A percentile compares a stretch with the other conserved stretches of the same genome.
phyloP scores from a whole-genome alignment of 53 echinoderm and acorn worm species.

The Luidia sarsii region DNA sequence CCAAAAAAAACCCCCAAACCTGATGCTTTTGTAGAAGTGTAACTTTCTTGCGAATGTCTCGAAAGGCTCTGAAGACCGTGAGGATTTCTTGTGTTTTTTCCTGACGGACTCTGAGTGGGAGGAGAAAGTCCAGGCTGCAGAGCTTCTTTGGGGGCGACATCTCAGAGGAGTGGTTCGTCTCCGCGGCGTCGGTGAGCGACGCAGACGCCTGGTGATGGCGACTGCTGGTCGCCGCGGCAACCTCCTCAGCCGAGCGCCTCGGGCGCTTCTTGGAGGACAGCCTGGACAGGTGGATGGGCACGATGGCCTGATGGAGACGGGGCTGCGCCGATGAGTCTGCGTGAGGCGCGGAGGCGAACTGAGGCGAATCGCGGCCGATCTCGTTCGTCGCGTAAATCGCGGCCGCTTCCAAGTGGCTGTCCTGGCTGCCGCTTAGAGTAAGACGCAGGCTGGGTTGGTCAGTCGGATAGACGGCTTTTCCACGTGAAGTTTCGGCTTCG shows the following conservation, averaged over 20 bases:
- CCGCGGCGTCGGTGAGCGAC: neutral
- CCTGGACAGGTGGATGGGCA: neutral
- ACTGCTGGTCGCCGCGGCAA: neutral
- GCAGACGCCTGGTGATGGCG: neutral
- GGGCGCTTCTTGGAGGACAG: neutral
- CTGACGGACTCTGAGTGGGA: neutral
- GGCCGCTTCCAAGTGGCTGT: neutral
- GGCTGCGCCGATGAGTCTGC: no score
- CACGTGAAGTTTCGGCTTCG: neutral
- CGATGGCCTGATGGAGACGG: neutral
- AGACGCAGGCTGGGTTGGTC: neutral
- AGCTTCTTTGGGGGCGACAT: neutral
- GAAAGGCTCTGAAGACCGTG: conserved; percentile 14
- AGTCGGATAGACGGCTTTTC: neutral
- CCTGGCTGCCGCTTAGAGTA: no score
- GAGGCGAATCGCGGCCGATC: neutral
- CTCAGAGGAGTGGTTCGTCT: neutral
- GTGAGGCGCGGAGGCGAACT: neutral
- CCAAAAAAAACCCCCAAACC: no score
- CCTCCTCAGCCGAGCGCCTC: neutral
- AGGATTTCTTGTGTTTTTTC: conserved; percentile 8
- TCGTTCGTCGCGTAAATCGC: neutral
- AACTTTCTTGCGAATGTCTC: conserved; percentile 21
- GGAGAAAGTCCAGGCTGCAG: neutral
- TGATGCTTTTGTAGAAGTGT: conserved; percentile 4